These are phyloP conservation scores for Aelia acuminata DNA, from an alignment of 2,888 invertebrate species.

Conservation along the genomic window DNA sequence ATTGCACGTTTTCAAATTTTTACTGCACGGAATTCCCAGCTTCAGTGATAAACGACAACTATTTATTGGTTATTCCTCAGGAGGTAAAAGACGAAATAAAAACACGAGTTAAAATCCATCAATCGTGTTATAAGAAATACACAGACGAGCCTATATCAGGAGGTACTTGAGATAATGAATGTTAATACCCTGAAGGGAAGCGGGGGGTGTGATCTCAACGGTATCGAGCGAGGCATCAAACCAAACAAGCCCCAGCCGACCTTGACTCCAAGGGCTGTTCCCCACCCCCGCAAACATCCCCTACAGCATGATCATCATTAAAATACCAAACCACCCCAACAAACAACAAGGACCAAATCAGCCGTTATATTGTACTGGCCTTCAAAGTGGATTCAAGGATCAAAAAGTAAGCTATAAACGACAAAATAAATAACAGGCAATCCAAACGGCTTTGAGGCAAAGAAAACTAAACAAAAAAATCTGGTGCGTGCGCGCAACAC, in stretches of 20 bases:
- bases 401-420: not conserved
- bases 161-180: not conserved
- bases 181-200: no score
- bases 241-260: not conserved
- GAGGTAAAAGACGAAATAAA: not conserved
- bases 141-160: not conserved
- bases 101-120: not conserved
- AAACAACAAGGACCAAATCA: no score
- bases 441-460: not conserved
- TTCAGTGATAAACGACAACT: not conserved
- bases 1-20: no score
- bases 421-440: not conserved
- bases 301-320: not conserved
- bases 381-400: not conserved
- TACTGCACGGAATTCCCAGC: no score
- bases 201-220: not conserved
- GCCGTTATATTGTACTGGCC: not conserved
- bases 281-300: constrained; percentile 1
- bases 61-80: not conserved
- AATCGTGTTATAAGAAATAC: not conserved
- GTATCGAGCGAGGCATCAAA: constrained; percentile 10
- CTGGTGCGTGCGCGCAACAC: no score
- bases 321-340: not conserved
- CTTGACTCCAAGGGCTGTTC: constrained; percentile 3
- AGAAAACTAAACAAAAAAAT: no score